Base-by-base conservation (phyloP, 30 jellyfish, hydroid and myxozoan genomes). In the Chrysaora quinquecirrha region DNA sequence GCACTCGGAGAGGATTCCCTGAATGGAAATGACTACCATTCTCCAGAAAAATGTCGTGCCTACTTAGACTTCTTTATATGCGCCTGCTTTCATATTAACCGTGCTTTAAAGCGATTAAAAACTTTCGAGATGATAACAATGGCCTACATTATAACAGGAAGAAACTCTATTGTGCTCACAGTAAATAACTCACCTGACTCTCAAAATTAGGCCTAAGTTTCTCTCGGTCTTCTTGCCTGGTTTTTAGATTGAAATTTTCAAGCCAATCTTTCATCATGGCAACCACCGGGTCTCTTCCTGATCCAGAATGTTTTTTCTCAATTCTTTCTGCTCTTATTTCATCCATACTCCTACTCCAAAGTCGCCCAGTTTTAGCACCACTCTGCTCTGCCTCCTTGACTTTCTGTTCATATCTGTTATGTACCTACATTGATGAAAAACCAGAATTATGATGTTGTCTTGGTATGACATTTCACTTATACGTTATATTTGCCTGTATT, bases 181-280 rank as follows among this genome's bases (percentile, higher is more conserved):
- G n/a, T n/a, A n/a, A n/a, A n/a, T 18, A 35, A 11, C 77, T 23
- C 33, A 88, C 97, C 70, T 88, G 90, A 49, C 64, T 82, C 54
- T 71, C 85, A 49, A 88, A 75, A 60, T 91, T 80, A 29, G 94
- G 97, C 30, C 73, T 28, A 29, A 80, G 33, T 50, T 33, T 69
- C 16, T 38, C 62, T 35, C 34, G 47, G n/a, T 75, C 83, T 1
- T 65, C 47, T n/a, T 62, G 34, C 10, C 2, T 21, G 22, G 47
- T 12, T 20, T 22, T 19, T 24, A 34, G n/a, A 30, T 24, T 32
- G 60, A 84, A 80, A n/a, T 9, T 30, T 24, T 35, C 62, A 32
- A 27, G 54, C 85, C 87, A 79, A 34, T 52, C 76, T 49, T 48
- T 62, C 76, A 88, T 73, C 32, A 88, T 71, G 24, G 83, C 90